These are phyloP conservation scores for Streptopelia turtur DNA, from an alignment of 2,797 vertebrate species.

Conservation along the genomic window DNA sequence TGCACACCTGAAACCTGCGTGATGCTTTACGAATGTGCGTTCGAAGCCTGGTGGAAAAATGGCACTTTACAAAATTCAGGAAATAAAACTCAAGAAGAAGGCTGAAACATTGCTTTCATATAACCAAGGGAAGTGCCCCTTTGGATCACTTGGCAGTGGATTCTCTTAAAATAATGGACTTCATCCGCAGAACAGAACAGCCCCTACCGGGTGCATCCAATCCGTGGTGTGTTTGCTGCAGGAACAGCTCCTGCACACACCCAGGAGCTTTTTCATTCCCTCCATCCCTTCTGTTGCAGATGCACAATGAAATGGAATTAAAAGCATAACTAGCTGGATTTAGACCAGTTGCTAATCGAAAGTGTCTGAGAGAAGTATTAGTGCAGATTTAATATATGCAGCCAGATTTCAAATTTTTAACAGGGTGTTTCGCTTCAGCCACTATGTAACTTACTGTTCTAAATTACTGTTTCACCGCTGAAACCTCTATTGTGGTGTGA, in stretches of 20 bases:
- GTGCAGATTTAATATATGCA: background rate
- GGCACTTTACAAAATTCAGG: background rate
- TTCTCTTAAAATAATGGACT: conserved; percentile 48
- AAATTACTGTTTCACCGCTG: conserved; percentile 41
- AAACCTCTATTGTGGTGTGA: conserved; percentile 12
- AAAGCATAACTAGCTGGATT: background rate
- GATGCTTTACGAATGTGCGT: rapidly evolving
- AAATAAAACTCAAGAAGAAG: conserved; percentile 11
- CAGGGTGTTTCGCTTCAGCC: background rate
- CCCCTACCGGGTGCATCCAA: background rate
- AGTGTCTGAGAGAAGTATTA: background rate
- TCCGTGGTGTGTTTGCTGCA: background rate
- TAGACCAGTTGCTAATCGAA: conserved; percentile 19
- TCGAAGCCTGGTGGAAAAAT: background rate
- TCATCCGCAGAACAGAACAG: conserved; percentile 24
- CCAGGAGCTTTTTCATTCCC: background rate
- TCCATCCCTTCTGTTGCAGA: background rate
- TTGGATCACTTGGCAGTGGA: conserved; percentile 8
- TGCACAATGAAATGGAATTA: background rate
- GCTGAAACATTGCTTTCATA: background rate
- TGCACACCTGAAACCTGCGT: background rate
- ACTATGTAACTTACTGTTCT: conserved; percentile 17
- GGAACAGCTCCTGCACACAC: background rate
- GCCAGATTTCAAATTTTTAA: conserved; percentile 33
- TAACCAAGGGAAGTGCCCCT: background rate